Evolutionary conservation across 2,888 invertebrate genomes (phyloP).

Genomic region (Parasteatoda lunata): DNA sequence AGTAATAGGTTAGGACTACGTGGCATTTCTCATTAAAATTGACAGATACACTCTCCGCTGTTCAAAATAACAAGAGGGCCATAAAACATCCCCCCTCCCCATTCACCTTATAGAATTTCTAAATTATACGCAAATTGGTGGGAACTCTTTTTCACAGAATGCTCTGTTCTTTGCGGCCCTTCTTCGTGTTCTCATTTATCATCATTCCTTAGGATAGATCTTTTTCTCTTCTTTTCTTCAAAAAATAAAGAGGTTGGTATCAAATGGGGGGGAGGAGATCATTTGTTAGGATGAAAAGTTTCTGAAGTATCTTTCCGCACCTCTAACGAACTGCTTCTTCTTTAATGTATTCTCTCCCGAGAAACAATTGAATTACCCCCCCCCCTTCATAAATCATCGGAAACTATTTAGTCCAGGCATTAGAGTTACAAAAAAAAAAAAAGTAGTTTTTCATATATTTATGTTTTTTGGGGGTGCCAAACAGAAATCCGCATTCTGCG

Average conservation of each 20-base stretch:
- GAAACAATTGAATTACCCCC: constrained; percentile 67
- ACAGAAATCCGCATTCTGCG: too few relatives aligned
- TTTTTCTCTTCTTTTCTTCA: background rate
- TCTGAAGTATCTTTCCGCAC: constrained; percentile 45
- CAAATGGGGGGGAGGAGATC: constrained; percentile 26
- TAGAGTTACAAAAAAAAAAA: background rate
- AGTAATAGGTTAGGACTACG: background rate
- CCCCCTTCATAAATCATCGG: constrained; percentile 58
- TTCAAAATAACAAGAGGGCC: constrained; percentile 44
- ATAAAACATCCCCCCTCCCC: constrained; percentile 23
- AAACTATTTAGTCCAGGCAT: constrained; percentile 4
- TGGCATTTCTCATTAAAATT: constrained; percentile 11
- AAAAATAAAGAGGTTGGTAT: background rate
- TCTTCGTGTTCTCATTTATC: constrained; percentile 27
- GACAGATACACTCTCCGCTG: background rate
- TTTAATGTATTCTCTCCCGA: constrained; percentile 57
- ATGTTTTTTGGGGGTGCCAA: too few relatives aligned
- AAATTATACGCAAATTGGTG: constrained; percentile 41
- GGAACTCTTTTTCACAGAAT: constrained; percentile 18
- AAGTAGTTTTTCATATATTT: too few relatives aligned
- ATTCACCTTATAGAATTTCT: constrained; percentile 36
- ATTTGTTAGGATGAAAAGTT: constrained; percentile 44
- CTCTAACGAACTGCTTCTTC: constrained; percentile 48
- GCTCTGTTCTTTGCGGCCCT: constrained; percentile 14
- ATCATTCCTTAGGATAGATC: background rate